Conservation (phyloP, 2,113 vertebrate species). For the Aptenodytes forsteri region DNA sequence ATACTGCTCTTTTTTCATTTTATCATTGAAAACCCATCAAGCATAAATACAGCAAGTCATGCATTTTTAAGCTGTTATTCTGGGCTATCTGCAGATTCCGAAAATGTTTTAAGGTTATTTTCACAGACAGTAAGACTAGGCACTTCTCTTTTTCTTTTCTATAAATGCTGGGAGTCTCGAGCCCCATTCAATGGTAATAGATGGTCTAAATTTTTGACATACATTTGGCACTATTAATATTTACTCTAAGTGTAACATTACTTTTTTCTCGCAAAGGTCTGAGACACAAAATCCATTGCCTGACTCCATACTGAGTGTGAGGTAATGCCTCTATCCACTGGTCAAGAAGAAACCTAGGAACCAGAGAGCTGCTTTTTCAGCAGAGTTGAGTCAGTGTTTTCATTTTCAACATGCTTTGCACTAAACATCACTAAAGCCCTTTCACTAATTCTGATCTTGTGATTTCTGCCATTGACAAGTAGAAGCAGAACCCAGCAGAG, state of each 20-base stretch:
- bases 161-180: background rate
- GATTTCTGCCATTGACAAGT: conserved; percentile 47
- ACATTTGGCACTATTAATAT: background rate
- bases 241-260: background rate
- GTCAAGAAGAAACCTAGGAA: conserved; percentile 25
- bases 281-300: background rate
- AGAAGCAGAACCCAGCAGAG: conserved; percentile 42
- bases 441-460: conserved; percentile 48
- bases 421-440: conserved; percentile 31
- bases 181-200: background rate
- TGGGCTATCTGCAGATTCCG: background rate
- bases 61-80: background rate
- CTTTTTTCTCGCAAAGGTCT: background rate
- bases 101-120: background rate
- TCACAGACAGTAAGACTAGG: background rate
- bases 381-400: conserved; percentile 33
- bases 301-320: background rate
- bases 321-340: background rate
- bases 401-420: conserved; percentile 40
- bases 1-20: background rate
- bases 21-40: background rate
- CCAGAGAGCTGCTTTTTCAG: conserved; percentile 45
- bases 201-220: background rate
- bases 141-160: background rate
- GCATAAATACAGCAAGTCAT: background rate